Evolutionary conservation across 2,113 vertebrate species (phyloP).

Genomic region (Myodes glareolus): DNA sequence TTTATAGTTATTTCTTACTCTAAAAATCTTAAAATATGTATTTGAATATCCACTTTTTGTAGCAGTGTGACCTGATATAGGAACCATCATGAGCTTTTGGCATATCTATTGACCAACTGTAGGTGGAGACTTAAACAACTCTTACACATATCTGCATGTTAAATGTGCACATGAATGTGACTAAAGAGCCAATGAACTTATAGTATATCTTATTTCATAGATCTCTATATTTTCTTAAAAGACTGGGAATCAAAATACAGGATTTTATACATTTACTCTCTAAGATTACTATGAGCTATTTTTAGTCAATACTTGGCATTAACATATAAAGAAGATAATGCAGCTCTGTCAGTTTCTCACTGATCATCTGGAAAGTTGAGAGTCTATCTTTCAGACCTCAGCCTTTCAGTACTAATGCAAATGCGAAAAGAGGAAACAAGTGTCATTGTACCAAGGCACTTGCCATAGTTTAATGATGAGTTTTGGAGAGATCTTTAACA

Average conservation of each 20-base stretch:
- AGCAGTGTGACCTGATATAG: neutral
- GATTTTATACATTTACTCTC: neutral
- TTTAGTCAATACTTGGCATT: neutral
- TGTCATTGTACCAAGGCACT: slow-evolving; percentile 35
- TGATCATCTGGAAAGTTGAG: neutral
- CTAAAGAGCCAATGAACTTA: neutral
- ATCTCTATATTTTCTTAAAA: slow-evolving; percentile 13
- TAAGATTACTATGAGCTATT: neutral
- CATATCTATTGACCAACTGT: neutral
- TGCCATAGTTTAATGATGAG: slow-evolving; percentile 49
- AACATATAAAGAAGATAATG: slow-evolving; percentile 11
- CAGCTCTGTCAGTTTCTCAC: slow-evolving; percentile 18
- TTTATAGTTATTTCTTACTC: neutral
- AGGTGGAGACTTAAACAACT: neutral
- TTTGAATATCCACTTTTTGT: neutral
- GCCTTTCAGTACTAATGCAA: slow-evolving; percentile 17
- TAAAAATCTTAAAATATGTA: neutral
- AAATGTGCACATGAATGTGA: neutral
- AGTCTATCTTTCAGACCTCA: neutral
- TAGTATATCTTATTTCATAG: neutral
- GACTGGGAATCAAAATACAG: neutral
- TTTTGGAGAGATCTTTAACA: slow-evolving; percentile 58
- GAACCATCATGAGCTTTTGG: neutral
- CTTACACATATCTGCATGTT: neutral
- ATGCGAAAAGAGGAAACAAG: slow-evolving; percentile 44